Evolutionary conservation across 2,888 invertebrate genomes (phyloP).

Genomic region (Dusona sp.): DNA sequence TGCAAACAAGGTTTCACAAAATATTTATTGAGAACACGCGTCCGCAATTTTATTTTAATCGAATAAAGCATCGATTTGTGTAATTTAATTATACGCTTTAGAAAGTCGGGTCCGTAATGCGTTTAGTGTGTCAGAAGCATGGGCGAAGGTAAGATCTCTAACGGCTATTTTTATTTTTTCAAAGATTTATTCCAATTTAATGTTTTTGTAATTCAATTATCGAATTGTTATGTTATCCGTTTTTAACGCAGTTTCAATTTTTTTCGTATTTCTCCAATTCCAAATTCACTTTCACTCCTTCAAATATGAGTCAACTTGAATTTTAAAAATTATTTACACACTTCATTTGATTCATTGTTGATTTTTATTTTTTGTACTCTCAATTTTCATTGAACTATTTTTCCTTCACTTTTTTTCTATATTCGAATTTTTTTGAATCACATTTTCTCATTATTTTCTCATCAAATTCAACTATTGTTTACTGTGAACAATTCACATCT

Average conservation of each 20-base stretch:
- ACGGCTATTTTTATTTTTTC: neutral
- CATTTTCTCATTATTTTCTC: neutral
- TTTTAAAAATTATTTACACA: neutral
- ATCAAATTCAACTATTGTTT: neutral
- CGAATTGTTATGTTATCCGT: neutral
- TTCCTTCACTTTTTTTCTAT: neutral
- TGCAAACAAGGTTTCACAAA: conserved; percentile 18
- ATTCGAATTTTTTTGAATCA: neutral
- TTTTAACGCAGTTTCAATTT: neutral
- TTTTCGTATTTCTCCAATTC: neutral
- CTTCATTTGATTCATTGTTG: neutral
- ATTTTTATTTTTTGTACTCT: neutral
- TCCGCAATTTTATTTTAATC: conserved; percentile 72
- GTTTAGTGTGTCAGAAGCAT: conserved; percentile 79
- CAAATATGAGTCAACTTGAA: neutral
- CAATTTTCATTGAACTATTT: neutral
- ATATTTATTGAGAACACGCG: neutral
- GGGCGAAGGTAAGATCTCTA: conserved; percentile 80
- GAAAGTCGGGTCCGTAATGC: conserved; percentile 73
- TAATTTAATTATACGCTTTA: conserved; percentile 77
- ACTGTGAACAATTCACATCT: neutral
- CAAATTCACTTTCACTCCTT: neutral
- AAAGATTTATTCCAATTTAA: neutral
- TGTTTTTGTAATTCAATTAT: neutral
- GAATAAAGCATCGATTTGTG: conserved; percentile 81